Evolutionary conservation across 2,888 invertebrate genomes (phyloP).

Genomic region (Orchesellides sinensis): DNA sequence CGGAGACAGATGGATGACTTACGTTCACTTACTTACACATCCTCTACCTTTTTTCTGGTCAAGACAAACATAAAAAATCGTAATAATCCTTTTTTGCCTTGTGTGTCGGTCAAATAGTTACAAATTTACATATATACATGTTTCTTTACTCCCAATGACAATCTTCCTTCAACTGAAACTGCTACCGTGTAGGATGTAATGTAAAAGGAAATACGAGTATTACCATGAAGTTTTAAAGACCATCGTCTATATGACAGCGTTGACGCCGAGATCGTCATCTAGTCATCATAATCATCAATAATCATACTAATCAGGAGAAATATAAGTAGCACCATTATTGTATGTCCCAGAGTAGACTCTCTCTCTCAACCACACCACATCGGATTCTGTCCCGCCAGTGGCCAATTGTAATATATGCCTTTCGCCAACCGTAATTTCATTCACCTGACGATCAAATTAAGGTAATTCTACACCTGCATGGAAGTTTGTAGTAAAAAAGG

Average conservation of each 20-base stretch:
- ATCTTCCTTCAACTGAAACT: conserved; percentile 18
- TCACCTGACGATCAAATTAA: conserved; percentile 53
- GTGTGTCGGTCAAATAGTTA: not conserved
- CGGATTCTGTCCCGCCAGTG: no score
- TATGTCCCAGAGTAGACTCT: conserved; percentile 51
- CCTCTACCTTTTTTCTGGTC: conserved; percentile 33
- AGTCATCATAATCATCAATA: conserved; percentile 61
- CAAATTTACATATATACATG: conserved; percentile 22
- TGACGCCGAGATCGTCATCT: conserved; percentile 60
- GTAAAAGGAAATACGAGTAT: conserved; percentile 20
- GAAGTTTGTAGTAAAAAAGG: no score
- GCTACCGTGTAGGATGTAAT: conserved; percentile 31
- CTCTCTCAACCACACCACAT: no score
- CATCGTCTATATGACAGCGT: conserved; percentile 47
- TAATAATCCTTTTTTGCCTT: conserved; percentile 29
- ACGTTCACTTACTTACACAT: conserved; percentile 28
- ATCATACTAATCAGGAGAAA: conserved; percentile 57
- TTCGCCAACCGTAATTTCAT: conserved; percentile 28
- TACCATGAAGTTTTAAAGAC: conserved; percentile 25
- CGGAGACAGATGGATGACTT: conserved; percentile 62
- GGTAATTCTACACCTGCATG: conserved; percentile 25
- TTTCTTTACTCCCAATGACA: conserved; percentile 39
- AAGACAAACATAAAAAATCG: conserved; percentile 48
- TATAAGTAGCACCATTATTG: conserved; percentile 47
- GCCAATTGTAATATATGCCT: conserved; percentile 34